A percentile compares a stretch with the other conserved stretches of the same genome.
These are phyloP conservation scores for Microchrysa polita DNA, from an alignment of 2,888 invertebrate species.

Conservation along the genomic window DNA sequence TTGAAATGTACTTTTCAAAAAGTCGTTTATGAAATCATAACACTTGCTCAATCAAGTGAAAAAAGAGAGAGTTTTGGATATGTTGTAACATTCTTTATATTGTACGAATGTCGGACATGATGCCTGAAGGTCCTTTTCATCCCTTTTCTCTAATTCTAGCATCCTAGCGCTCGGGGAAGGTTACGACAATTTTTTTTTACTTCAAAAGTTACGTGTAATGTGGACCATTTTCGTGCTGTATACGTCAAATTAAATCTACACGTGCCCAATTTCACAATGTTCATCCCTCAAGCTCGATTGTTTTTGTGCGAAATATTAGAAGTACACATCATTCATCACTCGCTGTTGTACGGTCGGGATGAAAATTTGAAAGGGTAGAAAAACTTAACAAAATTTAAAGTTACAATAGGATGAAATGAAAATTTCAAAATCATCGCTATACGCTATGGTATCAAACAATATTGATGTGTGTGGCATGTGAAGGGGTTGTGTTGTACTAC, in stretches of 20 bases:
- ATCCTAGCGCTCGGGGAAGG: neutral
- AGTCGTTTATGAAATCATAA: neutral
- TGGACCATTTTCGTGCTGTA: neutral
- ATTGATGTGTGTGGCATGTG: slow-evolving; percentile 15
- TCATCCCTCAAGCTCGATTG: too few relatives aligned
- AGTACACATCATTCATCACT: neutral
- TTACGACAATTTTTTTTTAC: neutral
- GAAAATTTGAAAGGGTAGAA: too few relatives aligned
- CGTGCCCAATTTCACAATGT: slow-evolving; percentile 11
- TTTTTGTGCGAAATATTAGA: neutral
- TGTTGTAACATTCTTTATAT: neutral
- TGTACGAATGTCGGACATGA: neutral
- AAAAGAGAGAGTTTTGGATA: neutral
- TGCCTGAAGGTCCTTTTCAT: neutral
- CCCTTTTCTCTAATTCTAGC: neutral
- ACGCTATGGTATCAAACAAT: neutral
- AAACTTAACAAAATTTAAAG: neutral
- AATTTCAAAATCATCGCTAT: too few relatives aligned
- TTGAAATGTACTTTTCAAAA: too few relatives aligned
- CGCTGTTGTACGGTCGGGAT: neutral
- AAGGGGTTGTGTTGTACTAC: slow-evolving; percentile 9
- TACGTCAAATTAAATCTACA: slow-evolving; percentile 14
- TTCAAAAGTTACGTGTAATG: neutral
- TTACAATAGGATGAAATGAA: neutral
- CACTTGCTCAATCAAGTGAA: slow-evolving; percentile 25